Evolutionary conservation across 2,113 vertebrate species (phyloP).

Genomic region (Alexandromys fortis): DNA sequence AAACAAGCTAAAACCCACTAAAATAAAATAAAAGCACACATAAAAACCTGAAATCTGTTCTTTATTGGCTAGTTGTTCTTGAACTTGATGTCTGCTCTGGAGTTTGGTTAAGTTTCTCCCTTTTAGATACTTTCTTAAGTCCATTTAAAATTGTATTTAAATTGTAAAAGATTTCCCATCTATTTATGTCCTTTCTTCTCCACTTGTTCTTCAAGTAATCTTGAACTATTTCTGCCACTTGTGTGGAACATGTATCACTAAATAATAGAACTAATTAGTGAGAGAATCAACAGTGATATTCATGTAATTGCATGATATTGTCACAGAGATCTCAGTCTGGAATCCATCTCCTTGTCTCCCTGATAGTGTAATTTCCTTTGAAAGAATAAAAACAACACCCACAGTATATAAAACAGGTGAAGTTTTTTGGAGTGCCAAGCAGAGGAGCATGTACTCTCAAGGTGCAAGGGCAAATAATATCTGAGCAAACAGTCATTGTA

Average conservation of each 20-base stretch:
- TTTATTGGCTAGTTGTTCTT: neutral
- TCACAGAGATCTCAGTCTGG: neutral
- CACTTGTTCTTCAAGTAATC: neutral
- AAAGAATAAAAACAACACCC: neutral
- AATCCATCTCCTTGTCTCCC: neutral
- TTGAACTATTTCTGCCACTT: neutral
- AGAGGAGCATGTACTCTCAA: neutral
- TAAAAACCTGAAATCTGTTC: neutral
- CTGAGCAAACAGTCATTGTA: neutral
- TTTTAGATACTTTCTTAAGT: neutral
- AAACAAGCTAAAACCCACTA: neutral
- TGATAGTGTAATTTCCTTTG: neutral
- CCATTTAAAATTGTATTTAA: neutral
- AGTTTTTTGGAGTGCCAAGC: fast-evolving
- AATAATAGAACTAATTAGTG: slow-evolving; percentile 11
- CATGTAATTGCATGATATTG: neutral
- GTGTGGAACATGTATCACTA: neutral
- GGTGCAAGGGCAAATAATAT: neutral
- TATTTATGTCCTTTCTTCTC: neutral
- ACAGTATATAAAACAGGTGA: neutral
- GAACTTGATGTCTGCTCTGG: neutral
- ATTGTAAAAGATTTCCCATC: neutral
- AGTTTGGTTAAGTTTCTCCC: neutral
- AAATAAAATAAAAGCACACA: neutral
- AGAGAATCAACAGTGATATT: neutral